These are phyloP conservation scores for Petrophora chlorosata DNA, from an alignment of 2,888 invertebrate genomes.

Conservation along the genomic window DNA sequence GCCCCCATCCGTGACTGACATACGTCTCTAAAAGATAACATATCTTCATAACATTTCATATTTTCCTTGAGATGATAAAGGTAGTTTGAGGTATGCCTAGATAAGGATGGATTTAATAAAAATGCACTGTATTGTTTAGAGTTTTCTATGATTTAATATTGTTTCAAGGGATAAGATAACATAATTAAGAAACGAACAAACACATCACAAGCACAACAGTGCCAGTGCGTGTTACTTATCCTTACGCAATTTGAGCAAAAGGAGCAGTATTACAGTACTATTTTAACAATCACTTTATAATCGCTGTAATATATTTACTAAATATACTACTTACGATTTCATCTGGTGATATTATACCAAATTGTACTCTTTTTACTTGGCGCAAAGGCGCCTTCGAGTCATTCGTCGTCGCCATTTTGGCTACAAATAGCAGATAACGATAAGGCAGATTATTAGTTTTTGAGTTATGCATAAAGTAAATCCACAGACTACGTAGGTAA, in stretches of 20 bases:
- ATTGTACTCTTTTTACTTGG: conserved; percentile 98
- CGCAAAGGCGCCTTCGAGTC: conserved; percentile 97
- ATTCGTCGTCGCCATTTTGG: conserved; percentile 89
- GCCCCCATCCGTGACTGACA: conserved; percentile 99
- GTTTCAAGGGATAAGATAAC: background rate
- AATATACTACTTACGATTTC: conserved; percentile 94
- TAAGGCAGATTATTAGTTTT: too few relatives aligned
- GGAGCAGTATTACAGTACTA: too few relatives aligned
- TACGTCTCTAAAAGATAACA: conserved; percentile 88
- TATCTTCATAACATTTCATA: conserved; percentile 7
- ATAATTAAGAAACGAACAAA: background rate
- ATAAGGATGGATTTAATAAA: too few relatives aligned
- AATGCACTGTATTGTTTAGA: background rate
- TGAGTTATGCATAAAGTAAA: too few relatives aligned
- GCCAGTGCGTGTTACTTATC: conserved; percentile 5
- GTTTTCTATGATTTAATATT: background rate
- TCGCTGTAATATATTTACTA: conserved; percentile 9
- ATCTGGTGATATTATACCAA: conserved; percentile 99
- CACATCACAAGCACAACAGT: background rate
- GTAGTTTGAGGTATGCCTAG: too few relatives aligned
- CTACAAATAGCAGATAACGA: too few relatives aligned
- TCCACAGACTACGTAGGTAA: too few relatives aligned
- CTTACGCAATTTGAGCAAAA: conserved; percentile 9
- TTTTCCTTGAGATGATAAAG: background rate
- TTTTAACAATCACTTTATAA: too few relatives aligned